phyloP scores from a whole-genome alignment of 2,113 vertebrate species.

The Solea senegalensis region DNA sequence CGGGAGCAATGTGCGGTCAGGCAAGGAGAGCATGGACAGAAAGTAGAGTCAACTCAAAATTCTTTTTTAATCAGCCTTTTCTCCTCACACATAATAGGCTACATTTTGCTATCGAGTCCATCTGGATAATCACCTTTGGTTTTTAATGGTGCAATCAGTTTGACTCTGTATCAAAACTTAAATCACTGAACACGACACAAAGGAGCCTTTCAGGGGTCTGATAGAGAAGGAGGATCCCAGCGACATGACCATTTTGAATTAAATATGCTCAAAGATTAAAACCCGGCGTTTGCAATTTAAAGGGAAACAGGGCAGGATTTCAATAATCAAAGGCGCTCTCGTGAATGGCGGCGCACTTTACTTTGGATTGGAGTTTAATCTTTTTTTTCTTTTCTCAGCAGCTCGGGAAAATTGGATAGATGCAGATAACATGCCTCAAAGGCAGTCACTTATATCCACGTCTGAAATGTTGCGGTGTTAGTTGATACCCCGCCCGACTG shows the following conservation, averaged over 20 bases:
- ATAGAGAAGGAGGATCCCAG: slow-evolving; percentile 45
- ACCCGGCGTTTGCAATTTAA: slow-evolving; percentile 49
- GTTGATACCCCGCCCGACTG: slow-evolving; percentile 5
- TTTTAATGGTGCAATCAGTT: slow-evolving; percentile 60
- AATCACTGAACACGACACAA: slow-evolving; percentile 61
- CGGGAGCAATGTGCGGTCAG: neutral
- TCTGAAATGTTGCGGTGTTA: slow-evolving; percentile 28
- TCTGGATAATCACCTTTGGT: slow-evolving; percentile 74
- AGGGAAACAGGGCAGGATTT: slow-evolving; percentile 47
- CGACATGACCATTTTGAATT: slow-evolving; percentile 39
- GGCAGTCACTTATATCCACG: slow-evolving; percentile 28
- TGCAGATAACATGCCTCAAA: slow-evolving; percentile 48
- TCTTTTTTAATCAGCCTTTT: slow-evolving; percentile 73
- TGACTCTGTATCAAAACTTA: slow-evolving; percentile 68
- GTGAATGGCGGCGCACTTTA: slow-evolving; percentile 26
- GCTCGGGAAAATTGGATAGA: slow-evolving; percentile 36
- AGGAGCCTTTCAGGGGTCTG: slow-evolving; percentile 62
- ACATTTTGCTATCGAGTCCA: slow-evolving; percentile 70
- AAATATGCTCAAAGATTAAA: slow-evolving; percentile 69
- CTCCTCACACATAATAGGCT: slow-evolving; percentile 55
- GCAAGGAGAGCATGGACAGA: slow-evolving; percentile 9
- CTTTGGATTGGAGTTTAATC: slow-evolving; percentile 25
- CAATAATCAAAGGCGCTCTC: slow-evolving; percentile 50
- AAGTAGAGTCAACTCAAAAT: slow-evolving; percentile 55
- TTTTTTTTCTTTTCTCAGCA: slow-evolving; percentile 19